Evolutionary conservation across 2,113 vertebrate species (phyloP).

Genomic region (Spilogale gracilis): DNA sequence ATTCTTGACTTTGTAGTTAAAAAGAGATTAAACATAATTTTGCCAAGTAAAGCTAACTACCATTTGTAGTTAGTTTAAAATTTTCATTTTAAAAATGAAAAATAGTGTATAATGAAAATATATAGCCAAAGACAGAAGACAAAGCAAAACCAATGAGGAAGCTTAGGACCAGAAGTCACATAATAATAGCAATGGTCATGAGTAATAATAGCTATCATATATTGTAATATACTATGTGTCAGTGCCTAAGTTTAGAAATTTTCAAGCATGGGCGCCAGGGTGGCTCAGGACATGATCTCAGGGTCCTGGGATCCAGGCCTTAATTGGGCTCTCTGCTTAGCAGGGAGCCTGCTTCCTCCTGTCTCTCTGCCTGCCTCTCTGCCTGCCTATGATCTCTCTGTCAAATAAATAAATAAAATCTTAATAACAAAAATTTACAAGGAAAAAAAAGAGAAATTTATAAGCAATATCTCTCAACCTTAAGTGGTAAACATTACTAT

Average conservation of each 20-base stretch:
- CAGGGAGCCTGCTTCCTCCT: too few relatives aligned
- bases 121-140: not conserved
- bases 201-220: not conserved
- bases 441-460: not conserved
- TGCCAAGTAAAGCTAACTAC: not conserved
- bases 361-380: too few relatives aligned
- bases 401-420: too few relatives aligned
- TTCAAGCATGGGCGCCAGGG: not conserved
- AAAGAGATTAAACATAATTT: slow-evolving; percentile 17
- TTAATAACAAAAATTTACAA: too few relatives aligned
- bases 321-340: too few relatives aligned
- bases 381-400: too few relatives aligned
- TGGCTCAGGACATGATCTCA: too few relatives aligned
- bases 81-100: not conserved
- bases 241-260: not conserved
- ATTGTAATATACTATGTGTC: not conserved
- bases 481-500: not conserved
- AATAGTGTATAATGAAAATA: not conserved
- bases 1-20: not conserved
- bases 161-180: not conserved
- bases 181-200: not conserved
- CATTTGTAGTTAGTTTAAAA: not conserved
- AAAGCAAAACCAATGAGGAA: not conserved
- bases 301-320: too few relatives aligned
- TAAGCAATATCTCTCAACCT: not conserved